A percentile compares a stretch with the other conserved stretches of the same genome.
Conservation (phyloP, 2,113 vertebrate species). For the Melanerpes formicivorus region DNA sequence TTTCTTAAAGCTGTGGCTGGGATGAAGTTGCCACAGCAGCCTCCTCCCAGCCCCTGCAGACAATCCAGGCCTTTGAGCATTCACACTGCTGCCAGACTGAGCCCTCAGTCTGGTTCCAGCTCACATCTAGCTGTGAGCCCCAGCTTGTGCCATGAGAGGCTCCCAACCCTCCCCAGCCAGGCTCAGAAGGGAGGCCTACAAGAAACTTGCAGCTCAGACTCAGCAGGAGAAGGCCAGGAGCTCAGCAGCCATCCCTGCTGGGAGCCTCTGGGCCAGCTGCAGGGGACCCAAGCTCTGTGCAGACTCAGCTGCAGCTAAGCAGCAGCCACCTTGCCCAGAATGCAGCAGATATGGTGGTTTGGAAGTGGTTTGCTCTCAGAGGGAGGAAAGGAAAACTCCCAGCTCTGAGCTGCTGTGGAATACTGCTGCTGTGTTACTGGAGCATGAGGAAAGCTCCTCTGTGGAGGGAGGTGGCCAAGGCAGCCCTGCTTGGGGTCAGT, state of each 20-base stretch:
- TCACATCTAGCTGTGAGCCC: not conserved
- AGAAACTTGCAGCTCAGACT: not conserved
- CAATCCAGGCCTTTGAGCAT: slow-evolving; percentile 32
- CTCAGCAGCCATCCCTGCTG: not conserved
- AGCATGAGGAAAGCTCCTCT: not conserved
- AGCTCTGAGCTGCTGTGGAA: not conserved
- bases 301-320: not conserved
- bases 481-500: not conserved
- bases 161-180: not conserved
- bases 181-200: not conserved
- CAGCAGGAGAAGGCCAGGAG: not conserved
- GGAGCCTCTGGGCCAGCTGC: not conserved
- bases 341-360: not conserved
- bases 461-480: not conserved
- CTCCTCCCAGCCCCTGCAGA: not conserved
- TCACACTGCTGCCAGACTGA: not conserved
- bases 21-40: not conserved
- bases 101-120: not conserved
- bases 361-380: not conserved
- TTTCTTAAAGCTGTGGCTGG: not conserved
- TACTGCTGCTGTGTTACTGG: not conserved
- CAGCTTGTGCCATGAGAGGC: not conserved
- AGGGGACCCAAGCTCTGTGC: not conserved
- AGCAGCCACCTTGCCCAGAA: not conserved
- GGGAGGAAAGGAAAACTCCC: not conserved